Conservation (phyloP, 2,888 invertebrate species). For the Synergus itoensis region DNA sequence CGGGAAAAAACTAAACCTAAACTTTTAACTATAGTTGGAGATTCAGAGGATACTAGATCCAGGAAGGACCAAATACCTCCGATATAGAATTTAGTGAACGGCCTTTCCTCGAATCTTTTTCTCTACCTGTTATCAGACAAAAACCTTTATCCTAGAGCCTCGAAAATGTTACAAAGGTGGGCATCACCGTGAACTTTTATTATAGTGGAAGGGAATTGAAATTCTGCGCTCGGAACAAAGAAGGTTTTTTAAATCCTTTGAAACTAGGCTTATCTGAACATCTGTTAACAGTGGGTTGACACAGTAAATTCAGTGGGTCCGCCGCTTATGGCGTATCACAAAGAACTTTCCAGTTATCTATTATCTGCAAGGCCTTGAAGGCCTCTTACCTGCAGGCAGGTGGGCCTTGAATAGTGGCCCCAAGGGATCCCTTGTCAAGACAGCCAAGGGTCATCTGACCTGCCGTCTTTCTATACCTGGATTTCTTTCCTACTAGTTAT, state of each 20-base stretch:
- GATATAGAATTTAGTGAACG: conserved; percentile 24
- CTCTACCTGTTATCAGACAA: conserved; percentile 41
- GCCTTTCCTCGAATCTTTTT: conserved; percentile 35
- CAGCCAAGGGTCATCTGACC: conserved; percentile 69
- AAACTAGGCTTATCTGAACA: conserved; percentile 75
- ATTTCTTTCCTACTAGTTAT: conserved; percentile 58
- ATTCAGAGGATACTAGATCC: not conserved
- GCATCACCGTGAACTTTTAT: conserved; percentile 32
- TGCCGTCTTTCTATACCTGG: conserved; percentile 53
- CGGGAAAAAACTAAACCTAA: too few relatives aligned
- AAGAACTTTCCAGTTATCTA: conserved; percentile 75
- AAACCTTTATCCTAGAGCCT: conserved; percentile 11
- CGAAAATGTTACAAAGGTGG: conserved; percentile 29
- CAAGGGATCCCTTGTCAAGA: conserved; percentile 69
- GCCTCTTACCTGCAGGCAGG: conserved; percentile 74
- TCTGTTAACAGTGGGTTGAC: conserved; percentile 75
- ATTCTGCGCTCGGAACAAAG: conserved; percentile 59
- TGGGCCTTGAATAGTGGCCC: conserved; percentile 70
- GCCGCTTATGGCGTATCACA: conserved; percentile 69
- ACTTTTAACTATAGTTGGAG: not conserved
- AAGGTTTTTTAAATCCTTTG: conserved; percentile 69
- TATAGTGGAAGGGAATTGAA: conserved; percentile 21
- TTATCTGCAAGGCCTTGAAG: conserved; percentile 70
- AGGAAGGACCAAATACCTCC: not conserved
- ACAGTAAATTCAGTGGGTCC: conserved; percentile 61